Conservation (phyloP, 2,113 vertebrate species). For the Paraplagusia blochii region DNA sequence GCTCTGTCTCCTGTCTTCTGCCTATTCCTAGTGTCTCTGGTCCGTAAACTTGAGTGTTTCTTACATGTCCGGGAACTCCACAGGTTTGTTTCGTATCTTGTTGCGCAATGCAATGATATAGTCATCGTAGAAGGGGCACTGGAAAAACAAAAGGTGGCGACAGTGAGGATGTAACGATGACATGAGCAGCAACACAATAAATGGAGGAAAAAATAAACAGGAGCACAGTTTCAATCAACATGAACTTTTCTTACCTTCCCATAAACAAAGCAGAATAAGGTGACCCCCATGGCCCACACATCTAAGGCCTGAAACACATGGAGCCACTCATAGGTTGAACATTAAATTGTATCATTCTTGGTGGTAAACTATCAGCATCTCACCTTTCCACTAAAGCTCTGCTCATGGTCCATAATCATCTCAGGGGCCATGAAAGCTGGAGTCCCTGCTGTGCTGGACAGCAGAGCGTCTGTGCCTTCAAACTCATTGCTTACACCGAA, state of each 20-base stretch:
- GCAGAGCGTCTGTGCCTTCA: conserved; percentile 86
- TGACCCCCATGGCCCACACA: conserved; percentile 94
- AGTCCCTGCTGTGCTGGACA: conserved; percentile 89
- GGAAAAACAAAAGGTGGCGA: background rate
- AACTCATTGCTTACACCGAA: conserved; percentile 97
- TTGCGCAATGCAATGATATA: conserved; percentile 88
- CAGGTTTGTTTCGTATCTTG: conserved; percentile 88
- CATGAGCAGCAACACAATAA: no score
- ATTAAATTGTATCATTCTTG: no score
- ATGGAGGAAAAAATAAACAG: no score
- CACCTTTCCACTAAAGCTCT: conserved; percentile 93
- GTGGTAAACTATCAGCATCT: background rate
- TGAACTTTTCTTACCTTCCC: conserved; percentile 81
- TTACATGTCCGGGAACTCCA: conserved; percentile 90
- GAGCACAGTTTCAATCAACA: no score
- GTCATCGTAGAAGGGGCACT: conserved; percentile 96
- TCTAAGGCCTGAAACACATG: conserved; percentile 85
- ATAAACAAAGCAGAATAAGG: conserved; percentile 90
- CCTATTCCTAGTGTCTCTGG: no score
- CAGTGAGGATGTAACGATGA: no score
- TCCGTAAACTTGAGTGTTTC: conserved; percentile 36
- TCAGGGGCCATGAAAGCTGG: conserved; percentile 98
- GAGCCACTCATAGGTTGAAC: background rate
- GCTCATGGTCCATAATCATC: conserved; percentile 83
- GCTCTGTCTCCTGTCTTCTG: no score